phyloP scores from a whole-genome alignment of 2,113 vertebrate species.

The Oenanthe oenanthe region DNA sequence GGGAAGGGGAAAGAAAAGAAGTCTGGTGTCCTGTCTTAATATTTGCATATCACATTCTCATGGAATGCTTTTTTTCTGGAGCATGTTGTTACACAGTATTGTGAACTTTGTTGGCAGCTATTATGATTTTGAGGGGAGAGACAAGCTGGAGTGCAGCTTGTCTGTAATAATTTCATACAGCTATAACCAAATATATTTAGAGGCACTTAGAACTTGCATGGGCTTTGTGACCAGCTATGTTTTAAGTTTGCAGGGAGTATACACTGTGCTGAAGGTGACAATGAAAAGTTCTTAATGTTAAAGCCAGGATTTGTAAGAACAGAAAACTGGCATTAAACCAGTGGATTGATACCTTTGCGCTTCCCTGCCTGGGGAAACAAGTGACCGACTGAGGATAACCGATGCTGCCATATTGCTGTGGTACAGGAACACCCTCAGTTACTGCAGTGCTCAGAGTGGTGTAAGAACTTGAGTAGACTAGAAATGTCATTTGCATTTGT shows the following conservation, averaged over 20 bases:
- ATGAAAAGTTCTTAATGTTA: background rate
- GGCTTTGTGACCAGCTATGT: background rate
- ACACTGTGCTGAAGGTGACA: background rate
- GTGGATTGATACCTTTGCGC: background rate
- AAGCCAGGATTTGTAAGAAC: background rate
- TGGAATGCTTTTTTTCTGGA: background rate
- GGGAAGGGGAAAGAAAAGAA: conserved; percentile 68
- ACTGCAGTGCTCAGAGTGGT: background rate
- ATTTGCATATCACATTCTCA: conserved; percentile 23
- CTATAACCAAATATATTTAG: background rate
- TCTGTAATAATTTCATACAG: background rate
- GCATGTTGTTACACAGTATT: background rate
- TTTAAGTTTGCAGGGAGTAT: background rate
- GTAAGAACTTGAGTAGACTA: background rate
- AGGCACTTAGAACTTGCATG: background rate
- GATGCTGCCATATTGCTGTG: background rate
- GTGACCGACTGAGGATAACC: no score
- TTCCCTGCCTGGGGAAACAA: background rate
- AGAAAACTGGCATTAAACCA: background rate
- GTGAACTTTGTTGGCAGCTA: background rate
- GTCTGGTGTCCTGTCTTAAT: conserved; percentile 70
- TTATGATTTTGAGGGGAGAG: background rate
- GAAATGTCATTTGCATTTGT: background rate
- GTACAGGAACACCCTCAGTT: background rate
- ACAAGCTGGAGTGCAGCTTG: background rate